These are phyloP conservation scores for Ranitomeya variabilis DNA, from an alignment of 2,113 vertebrate genomes.

Conservation along the genomic window DNA sequence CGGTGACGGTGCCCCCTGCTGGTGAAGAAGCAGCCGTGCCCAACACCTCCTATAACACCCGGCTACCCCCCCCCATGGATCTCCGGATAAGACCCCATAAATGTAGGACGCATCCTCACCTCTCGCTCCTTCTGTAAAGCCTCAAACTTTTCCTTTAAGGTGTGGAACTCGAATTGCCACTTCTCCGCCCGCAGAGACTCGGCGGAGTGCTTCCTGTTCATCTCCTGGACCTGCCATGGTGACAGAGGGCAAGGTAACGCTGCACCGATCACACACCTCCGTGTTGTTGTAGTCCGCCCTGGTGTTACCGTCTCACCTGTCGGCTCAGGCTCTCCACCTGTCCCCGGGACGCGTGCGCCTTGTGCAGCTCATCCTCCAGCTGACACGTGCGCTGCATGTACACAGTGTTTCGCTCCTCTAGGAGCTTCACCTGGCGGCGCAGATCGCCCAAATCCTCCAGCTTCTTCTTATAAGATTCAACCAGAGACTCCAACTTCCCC, in stretches of 20 bases:
- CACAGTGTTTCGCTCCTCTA: conserved; percentile 85
- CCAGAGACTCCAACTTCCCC: conserved; percentile 81
- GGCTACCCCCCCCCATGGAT: no score
- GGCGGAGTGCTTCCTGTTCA: conserved; percentile 77
- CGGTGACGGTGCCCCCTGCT: no score
- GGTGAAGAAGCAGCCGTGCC: not conserved
- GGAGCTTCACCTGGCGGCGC: conserved; percentile 85
- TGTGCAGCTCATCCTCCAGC: conserved; percentile 86
- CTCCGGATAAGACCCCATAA: no score
- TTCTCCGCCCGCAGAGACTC: conserved; percentile 88
- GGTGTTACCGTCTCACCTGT: conserved; percentile 68
- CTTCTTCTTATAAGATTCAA: conserved; percentile 84
- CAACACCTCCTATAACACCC: not conserved
- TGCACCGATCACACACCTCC: not conserved
- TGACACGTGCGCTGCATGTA: conserved; percentile 90
- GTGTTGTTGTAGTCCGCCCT: not conserved
- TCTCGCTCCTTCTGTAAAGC: conserved; percentile 84
- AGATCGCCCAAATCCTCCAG: conserved; percentile 88
- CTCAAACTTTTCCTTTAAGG: conserved; percentile 84
- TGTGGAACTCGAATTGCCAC: conserved; percentile 88
- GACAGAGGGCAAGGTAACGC: not conserved
- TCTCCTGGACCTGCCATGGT: conserved; percentile 77
- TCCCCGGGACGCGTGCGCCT: conserved; percentile 75
- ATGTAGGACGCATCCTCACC: conserved; percentile 67
- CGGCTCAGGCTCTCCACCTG: conserved; percentile 84